Evolutionary conservation across 2,797 vertebrate genomes (phyloP).

Genomic region (Myotis pilosus): DNA sequence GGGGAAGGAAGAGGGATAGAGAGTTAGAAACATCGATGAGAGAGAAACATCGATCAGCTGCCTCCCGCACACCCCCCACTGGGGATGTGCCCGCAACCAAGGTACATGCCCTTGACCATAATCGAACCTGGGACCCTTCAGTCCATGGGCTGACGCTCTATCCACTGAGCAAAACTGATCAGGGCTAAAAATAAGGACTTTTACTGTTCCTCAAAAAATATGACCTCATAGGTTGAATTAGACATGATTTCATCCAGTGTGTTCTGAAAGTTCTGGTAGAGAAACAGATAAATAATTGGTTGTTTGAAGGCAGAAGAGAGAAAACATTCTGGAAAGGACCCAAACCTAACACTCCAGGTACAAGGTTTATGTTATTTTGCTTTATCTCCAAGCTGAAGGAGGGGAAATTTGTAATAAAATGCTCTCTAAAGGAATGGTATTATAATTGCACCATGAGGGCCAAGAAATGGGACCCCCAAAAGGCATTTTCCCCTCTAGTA

Average conservation of each 20-base stretch:
- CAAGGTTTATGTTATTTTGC: not conserved
- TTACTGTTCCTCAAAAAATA: not conserved
- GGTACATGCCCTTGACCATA: no score
- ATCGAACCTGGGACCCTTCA: no score
- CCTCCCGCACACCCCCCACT: no score
- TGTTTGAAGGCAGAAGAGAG: not conserved
- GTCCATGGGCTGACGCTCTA: no score
- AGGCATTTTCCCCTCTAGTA: not conserved
- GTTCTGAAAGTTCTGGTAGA: not conserved
- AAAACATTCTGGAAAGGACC: not conserved
- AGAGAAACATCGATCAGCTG: no score
- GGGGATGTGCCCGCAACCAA: no score
- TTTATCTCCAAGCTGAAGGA: not conserved
- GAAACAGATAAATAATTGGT: not conserved
- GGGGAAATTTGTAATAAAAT: not conserved
- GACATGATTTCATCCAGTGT: not conserved
- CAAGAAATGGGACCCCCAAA: not conserved
- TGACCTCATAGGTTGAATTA: not conserved
- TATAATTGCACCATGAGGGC: not conserved
- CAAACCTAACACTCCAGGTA: not conserved
- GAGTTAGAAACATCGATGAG: no score
- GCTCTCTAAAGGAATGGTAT: not conserved
- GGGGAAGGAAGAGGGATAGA: no score
- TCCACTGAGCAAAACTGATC: no score
- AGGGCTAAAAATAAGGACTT: not conserved